Percentiles rank a stretch among this genome's conserved stretches.
Conservation (phyloP, 2,797 vertebrate species). For the Percopsis omiscomaycus region DNA sequence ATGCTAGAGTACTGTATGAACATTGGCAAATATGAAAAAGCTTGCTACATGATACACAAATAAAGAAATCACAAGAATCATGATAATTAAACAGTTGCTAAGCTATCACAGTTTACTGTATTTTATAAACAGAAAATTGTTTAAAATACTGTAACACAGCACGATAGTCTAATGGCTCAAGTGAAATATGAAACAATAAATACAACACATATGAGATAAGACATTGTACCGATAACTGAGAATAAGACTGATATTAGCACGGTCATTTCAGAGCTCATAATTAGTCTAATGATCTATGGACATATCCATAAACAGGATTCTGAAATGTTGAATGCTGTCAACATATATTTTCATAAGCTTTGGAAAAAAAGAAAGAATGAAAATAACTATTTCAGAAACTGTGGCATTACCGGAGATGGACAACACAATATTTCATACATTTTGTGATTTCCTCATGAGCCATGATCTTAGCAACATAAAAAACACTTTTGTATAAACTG, state of each 20-base stretch:
- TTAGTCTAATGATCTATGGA: background rate
- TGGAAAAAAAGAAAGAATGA: background rate
- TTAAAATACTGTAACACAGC: constrained; percentile 20
- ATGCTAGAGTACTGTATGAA: too few species aligned
- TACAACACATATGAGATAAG: constrained; percentile 26
- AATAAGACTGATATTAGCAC: constrained; percentile 8
- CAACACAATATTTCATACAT: background rate
- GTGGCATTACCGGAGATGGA: background rate
- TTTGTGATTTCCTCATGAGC: background rate
- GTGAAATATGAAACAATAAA: constrained; percentile 37
- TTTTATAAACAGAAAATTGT: constrained; percentile 22
- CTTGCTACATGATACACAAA: background rate
- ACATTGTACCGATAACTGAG: constrained; percentile 8
- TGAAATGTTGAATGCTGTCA: background rate
- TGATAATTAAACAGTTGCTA: constrained; percentile 40
- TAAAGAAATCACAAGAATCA: constrained; percentile 8
- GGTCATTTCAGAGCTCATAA: background rate
- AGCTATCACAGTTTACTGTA: constrained; percentile 7
- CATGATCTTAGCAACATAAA: background rate
- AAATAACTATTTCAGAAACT: constrained; percentile 9
- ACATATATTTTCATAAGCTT: constrained; percentile 5
- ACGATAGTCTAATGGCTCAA: background rate
- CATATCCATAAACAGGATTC: background rate
- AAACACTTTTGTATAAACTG: background rate
- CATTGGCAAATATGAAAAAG: background rate